A percentile compares a stretch with the other conserved stretches of the same genome.
These are phyloP conservation scores for Dioctria rufipes DNA, from an alignment of 2,888 invertebrate genomes.

Conservation along the genomic window DNA sequence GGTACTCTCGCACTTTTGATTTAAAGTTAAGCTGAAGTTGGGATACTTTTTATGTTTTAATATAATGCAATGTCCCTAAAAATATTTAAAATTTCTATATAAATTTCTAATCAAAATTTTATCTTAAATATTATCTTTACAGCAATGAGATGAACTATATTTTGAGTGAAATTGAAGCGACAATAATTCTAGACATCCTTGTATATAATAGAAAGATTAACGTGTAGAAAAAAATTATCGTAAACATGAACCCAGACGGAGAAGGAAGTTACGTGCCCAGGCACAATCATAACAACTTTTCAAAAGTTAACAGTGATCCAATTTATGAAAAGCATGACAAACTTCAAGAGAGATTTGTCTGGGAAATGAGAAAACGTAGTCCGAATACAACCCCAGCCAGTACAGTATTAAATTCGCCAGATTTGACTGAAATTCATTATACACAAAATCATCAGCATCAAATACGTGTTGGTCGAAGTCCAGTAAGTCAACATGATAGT, in stretches of 20 bases:
- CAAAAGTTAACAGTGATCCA: slow-evolving; percentile 49
- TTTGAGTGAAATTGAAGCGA: slow-evolving; percentile 49
- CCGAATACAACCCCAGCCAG: slow-evolving; percentile 70
- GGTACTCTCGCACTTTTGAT: too few species aligned
- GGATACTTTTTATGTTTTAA: background rate
- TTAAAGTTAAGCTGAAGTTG: background rate
- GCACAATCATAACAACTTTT: slow-evolving; percentile 47
- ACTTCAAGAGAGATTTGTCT: slow-evolving; percentile 68
- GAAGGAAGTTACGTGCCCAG: slow-evolving; percentile 53
- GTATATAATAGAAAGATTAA: slow-evolving; percentile 36
- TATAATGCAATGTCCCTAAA: background rate
- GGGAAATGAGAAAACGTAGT: slow-evolving; percentile 70
- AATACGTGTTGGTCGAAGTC: slow-evolving; percentile 69
- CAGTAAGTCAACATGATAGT: slow-evolving; percentile 63
- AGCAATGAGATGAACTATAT: slow-evolving; percentile 38
- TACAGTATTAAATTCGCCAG: slow-evolving; percentile 70
- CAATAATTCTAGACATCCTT: slow-evolving; percentile 46
- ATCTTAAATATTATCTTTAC: slow-evolving; percentile 5
- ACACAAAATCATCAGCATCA: slow-evolving; percentile 67
- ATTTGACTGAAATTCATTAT: slow-evolving; percentile 68
- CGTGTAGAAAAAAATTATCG: slow-evolving; percentile 14
- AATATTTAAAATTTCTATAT: background rate
- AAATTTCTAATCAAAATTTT: slow-evolving; percentile 6
- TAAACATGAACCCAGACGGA: slow-evolving; percentile 53
- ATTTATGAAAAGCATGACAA: slow-evolving; percentile 52